Evolutionary conservation across 2,888 invertebrate species (phyloP), one percentile per base, ranked within the genome.

Genomic region (Scaptomyza cyrtandrae): DNA sequence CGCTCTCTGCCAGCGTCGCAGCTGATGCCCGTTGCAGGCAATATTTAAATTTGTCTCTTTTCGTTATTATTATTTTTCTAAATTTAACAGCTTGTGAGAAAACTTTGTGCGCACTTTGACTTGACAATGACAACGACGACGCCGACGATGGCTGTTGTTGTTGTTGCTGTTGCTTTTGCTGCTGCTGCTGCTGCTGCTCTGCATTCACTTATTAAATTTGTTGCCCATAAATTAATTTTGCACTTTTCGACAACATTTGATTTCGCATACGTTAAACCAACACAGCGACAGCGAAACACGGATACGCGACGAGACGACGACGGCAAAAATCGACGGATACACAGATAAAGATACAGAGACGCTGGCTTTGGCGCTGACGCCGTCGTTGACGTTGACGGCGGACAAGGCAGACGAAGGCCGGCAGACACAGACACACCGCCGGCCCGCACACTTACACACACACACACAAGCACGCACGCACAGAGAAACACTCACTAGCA

Each of bases 201-300:
- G 70, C 67, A 60, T 63, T 63, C 70, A 75, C 75, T 68, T 88
- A 86, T 86, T 83, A 86, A 71, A 77, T 73, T 83, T 69, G 52
- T 24, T 52, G 72, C 82, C 82, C 79, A 75, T 79, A 75, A 75
- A 79, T 75, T 75, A 75, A 79, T 76, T 76, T 76, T 75, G 62
- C 79, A 76, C 75, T 78, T 75, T 67, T 80, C 60, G 10, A 33
- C 33, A 69, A 67, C 71, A 79, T 67, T 75, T 82, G 24, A 76
- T 75, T 79, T 66, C 46, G 63, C 59, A 63, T 71, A 62, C 69
- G 61, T 80, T 63, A 78, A 70, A 59, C 66, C 69, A 68, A 53
- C 31, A 16, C 39, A 41, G 45, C 61, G 72, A 71, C 64, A 46
- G 71, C 65, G 73, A 70, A 57, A 19, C 19, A 73, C 69, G 70